These are phyloP conservation scores for Micoletzkya japonica DNA, from an alignment of 2,888 invertebrate genomes.

Conservation along the genomic window DNA sequence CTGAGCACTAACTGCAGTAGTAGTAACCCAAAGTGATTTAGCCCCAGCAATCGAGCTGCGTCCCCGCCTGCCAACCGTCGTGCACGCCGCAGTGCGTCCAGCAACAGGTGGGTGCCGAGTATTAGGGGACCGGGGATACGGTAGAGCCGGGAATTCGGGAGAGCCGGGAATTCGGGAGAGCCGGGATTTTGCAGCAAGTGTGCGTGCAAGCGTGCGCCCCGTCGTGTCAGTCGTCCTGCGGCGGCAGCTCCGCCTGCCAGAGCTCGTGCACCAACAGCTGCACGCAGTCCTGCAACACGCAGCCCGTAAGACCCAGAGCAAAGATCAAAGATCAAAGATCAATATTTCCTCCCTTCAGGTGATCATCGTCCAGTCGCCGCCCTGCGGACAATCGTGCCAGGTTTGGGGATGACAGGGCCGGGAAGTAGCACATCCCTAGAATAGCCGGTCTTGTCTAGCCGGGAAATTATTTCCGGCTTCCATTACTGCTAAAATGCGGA, in stretches of 20 bases:
- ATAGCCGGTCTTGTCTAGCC: too few relatives aligned
- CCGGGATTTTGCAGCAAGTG: slow-evolving; percentile 6
- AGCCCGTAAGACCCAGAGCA: slow-evolving; percentile 32
- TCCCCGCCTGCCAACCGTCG: slow-evolving; percentile 45
- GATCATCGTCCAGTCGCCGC: slow-evolving; percentile 46
- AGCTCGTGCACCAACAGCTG: slow-evolving; percentile 34
- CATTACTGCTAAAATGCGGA: neutral
- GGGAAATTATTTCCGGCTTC: neutral
- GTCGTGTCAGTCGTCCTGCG: slow-evolving; percentile 45
- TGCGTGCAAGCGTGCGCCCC: slow-evolving; percentile 41
- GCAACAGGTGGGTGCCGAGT: slow-evolving; percentile 30
- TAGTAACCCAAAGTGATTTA: neutral
- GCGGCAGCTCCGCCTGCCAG: slow-evolving; percentile 40
- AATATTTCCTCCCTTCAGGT: slow-evolving; percentile 20
- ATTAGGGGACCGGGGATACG: neutral
- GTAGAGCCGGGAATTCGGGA: neutral
- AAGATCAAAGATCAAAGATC: neutral
- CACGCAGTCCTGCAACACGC: slow-evolving; percentile 44
- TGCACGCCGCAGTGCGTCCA: slow-evolving; percentile 46
- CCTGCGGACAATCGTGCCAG: slow-evolving; percentile 53
- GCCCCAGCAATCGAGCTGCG: slow-evolving; percentile 29
- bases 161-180: neutral
- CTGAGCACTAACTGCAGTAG: neutral
- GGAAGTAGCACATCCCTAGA: too few relatives aligned
- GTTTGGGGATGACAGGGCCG: too few relatives aligned